A percentile compares a stretch with the other conserved stretches of the same genome.
These are phyloP conservation scores for Limanda limanda DNA, from an alignment of 2,113 vertebrate genomes.

Conservation along the genomic window DNA sequence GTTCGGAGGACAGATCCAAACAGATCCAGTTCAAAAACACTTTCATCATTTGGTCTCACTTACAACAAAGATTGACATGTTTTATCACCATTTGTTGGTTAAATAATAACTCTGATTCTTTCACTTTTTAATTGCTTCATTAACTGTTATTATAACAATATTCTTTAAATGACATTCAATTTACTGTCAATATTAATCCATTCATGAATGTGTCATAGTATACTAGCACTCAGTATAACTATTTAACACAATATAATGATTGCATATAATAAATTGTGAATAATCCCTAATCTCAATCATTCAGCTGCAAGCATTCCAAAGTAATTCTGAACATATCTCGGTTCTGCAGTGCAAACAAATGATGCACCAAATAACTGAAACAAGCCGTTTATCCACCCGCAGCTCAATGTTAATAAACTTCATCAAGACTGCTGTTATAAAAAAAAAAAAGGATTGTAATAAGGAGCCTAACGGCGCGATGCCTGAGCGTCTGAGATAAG, in stretches of 20 bases:
- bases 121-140: too few species aligned
- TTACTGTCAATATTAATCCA: not conserved
- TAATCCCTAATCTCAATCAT: not conserved
- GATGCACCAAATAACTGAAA: conserved; percentile 18
- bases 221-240: not conserved
- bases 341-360: conserved; percentile 3
- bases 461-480: not conserved
- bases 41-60: not conserved
- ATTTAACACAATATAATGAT: not conserved
- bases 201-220: not conserved
- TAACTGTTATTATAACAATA: not conserved
- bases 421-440: not conserved
- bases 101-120: not conserved
- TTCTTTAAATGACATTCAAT: not conserved
- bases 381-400: conserved; percentile 6
- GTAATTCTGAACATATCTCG: conserved; percentile 1
- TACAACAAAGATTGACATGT: not conserved
- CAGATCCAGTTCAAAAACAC: conserved; percentile 1
- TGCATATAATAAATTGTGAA: not conserved
- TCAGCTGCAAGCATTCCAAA: conserved; percentile 1
- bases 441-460: not conserved
- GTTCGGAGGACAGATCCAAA: not conserved
- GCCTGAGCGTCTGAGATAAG: conserved; percentile 29
- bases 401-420: not conserved
- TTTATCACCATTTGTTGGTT: not conserved